Evolutionary conservation across 2,888 invertebrate species (phyloP), one percentile per base, ranked within the genome.

Genomic region (Mesodorylaimus sp.): DNA sequence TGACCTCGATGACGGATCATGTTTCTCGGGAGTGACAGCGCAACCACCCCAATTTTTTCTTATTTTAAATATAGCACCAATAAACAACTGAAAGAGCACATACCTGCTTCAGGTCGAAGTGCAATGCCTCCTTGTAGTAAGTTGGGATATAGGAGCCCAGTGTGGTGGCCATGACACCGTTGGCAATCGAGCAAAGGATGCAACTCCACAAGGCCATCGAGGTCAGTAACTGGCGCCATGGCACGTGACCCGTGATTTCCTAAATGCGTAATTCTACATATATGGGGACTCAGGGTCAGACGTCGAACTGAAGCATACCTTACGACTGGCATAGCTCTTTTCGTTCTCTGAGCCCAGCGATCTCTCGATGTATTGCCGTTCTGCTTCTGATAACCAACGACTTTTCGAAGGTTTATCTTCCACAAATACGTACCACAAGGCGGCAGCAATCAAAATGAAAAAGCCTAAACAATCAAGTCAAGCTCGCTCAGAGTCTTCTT

Each of bases 341-440:
- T 38, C 19, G 19, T 46, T 24, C 36, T 46, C 36, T 36, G 29
- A 5, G 36, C 36, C 10, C 29, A 46, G 37, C 19, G 36, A 24
- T 3, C n/a, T 16, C 36, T 46, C 7, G 3, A 46, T 46, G 47
- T 36, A 46, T 10, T 3, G 7, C 26, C 29, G 10, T 21, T 46
- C 47, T 36, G 7, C 3, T 10, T 21, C 19, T 29, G 47, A 46
- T 41, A 46, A 36, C 10, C n/a, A 32, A 32, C 47, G 47, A 46
- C 36, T 28, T 26, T 46, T 46, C 3, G 24, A 21, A n/a, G 47
- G 47, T 23, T 21, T 46, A 26, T 46, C 36, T 10, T 21, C 36
- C 3, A 46, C 29, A 7, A 46, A 10, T 5, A 41, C 5, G 23
- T 7, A 21, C 47, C 47, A 46, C 7, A n/a, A 10, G 5, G 23